phyloP scores from a whole-genome alignment of 2,888 invertebrate species.

The Micoletzkya japonica region DNA sequence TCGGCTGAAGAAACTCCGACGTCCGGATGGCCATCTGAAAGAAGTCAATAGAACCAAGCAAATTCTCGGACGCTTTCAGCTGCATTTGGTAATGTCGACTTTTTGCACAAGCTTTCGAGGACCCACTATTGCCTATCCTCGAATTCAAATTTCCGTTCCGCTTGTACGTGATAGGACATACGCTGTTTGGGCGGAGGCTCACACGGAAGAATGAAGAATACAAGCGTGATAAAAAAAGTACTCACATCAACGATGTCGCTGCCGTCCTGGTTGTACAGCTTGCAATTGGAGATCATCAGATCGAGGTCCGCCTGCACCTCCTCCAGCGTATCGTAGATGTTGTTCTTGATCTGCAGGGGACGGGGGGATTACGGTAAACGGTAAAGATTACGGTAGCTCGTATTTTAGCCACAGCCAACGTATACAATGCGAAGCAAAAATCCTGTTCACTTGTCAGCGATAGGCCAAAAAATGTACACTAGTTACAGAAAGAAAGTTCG shows the following conservation, averaged over 20 bases:
- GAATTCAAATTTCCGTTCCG: too few species aligned
- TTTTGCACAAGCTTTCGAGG: background rate
- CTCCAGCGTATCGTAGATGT: conserved; percentile 39
- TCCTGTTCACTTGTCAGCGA: background rate
- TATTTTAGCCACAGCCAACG: background rate
- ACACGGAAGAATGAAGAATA: too few species aligned
- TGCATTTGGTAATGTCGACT: background rate
- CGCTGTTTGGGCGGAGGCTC: too few species aligned
- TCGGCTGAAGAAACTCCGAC: conserved; percentile 18
- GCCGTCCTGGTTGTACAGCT: conserved; percentile 93
- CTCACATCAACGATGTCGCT: conserved; percentile 78
- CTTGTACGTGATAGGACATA: too few species aligned
- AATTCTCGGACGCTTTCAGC: too few species aligned
- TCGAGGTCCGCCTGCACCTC: conserved; percentile 45
- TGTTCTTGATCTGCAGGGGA: conserved; percentile 35
- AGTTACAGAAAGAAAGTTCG: background rate
- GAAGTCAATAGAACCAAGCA: background rate
- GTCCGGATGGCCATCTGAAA: conserved; percentile 10
- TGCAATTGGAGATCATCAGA: conserved; percentile 93
- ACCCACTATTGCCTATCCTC: background rate
- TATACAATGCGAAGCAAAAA: background rate
- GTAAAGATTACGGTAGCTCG: background rate
- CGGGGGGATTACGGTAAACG: background rate
- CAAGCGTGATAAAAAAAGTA: background rate
- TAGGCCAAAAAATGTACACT: background rate